phyloP scores from a whole-genome alignment of 2,888 invertebrate genomes.

The Drosophila falleni region DNA sequence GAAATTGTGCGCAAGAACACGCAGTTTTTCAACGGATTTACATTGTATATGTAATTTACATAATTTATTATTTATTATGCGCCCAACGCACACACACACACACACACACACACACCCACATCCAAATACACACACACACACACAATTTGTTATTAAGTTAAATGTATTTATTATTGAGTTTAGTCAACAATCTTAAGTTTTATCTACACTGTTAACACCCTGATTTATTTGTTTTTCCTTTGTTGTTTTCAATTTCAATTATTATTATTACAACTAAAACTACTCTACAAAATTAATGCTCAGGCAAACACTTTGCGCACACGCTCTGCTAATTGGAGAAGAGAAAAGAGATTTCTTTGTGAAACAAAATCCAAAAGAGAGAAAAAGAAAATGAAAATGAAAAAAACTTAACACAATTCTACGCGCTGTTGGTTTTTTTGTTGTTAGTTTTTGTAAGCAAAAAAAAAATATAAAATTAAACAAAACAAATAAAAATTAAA shows the following conservation, averaged over 20 bases:
- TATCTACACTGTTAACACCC: constrained; percentile 9
- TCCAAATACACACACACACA: constrained; percentile 14
- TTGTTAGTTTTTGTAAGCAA: constrained; percentile 75
- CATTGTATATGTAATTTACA: constrained; percentile 39
- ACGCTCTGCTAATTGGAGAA: constrained; percentile 24
- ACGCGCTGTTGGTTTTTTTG: constrained; percentile 69
- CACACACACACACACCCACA: constrained; percentile 22
- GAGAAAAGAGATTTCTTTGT: constrained; percentile 29
- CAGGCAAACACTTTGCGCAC: constrained; percentile 66
- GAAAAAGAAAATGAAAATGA: constrained; percentile 4
- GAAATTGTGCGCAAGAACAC: constrained; percentile 16
- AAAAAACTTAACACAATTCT: constrained; percentile 50
- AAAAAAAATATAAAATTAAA: constrained; percentile 6
- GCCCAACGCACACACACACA: constrained; percentile 32
- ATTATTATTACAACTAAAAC: constrained; percentile 14
- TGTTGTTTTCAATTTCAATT: constrained; percentile 25
- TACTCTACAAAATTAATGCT: constrained; percentile 61
- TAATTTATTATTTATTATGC: constrained; percentile 71
- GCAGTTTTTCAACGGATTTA: constrained; percentile 28
- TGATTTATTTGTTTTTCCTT: constrained; percentile 20
- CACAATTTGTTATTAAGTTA: constrained; percentile 69
- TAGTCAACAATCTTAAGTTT: constrained; percentile 60
- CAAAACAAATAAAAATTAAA: constrained; percentile 17
- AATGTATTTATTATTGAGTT: constrained; percentile 66
- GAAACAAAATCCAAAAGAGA: constrained; percentile 26